phyloP scores from a whole-genome alignment of 2,888 invertebrate genomes.

The Eupithecia subumbrata region DNA sequence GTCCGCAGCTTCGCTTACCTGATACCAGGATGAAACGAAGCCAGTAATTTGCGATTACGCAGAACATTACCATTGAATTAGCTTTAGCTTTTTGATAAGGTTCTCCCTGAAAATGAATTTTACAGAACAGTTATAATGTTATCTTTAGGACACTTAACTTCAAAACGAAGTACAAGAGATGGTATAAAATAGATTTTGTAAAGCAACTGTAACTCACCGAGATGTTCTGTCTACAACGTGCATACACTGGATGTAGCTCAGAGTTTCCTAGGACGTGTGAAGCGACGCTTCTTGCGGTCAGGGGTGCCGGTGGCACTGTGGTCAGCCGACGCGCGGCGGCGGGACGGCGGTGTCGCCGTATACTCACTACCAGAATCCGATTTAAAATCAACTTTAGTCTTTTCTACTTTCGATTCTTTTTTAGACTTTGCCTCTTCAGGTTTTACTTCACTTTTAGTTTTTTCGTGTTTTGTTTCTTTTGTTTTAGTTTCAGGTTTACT shows the following conservation, averaged over 20 bases:
- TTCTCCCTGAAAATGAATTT: slow-evolving; percentile 16
- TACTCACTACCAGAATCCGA: slow-evolving; percentile 52
- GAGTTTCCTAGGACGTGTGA: slow-evolving; percentile 77
- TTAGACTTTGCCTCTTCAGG: slow-evolving; percentile 31
- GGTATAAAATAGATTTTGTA: neutral
- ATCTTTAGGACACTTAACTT: neutral
- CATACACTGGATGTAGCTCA: slow-evolving; percentile 46
- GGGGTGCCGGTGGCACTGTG: slow-evolving; percentile 60
- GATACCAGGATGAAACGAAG: neutral
- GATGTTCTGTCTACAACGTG: slow-evolving; percentile 2
- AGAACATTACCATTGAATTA: neutral
- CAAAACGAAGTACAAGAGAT: neutral
- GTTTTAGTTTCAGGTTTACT: slow-evolving; percentile 47
- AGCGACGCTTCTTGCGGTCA: slow-evolving; percentile 78
- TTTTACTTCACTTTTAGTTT: slow-evolving; percentile 38
- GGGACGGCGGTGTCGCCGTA: slow-evolving; percentile 59
- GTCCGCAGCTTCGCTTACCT: neutral
- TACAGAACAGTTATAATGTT: neutral
- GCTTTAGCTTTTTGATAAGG: slow-evolving; percentile 20
- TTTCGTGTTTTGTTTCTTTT: slow-evolving; percentile 38
- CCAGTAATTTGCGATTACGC: neutral
- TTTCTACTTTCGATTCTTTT: slow-evolving; percentile 33
- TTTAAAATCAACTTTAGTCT: slow-evolving; percentile 46
- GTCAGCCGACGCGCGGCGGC: slow-evolving; percentile 73
- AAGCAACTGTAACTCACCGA: slow-evolving; percentile 27